Evolutionary conservation across 2,113 vertebrate species (phyloP), one percentile per base, ranked within the genome.

Genomic region (Apeltes quadracus): DNA sequence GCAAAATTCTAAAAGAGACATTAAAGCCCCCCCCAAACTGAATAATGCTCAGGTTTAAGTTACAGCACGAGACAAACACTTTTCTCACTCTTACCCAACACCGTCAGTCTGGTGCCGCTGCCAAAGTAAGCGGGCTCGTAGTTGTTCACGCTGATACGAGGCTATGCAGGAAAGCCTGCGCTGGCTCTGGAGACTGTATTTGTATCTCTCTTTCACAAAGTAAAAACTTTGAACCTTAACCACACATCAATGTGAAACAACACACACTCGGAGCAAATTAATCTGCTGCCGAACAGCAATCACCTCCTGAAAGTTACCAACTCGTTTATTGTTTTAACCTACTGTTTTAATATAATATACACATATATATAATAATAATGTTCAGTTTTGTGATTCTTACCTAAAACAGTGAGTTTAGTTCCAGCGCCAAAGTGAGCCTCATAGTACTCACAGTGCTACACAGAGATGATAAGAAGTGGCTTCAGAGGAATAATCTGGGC

Each of bases 331-430:
- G 0, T 46, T n/a, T 6, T 6, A 13, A 25, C 8, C 10, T 14
- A 6, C 2, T n/a, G 15, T n/a, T 48, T 0, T 23, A 23, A 51
- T 51, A 13, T 13, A n/a, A n/a, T n/a, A n/a, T n/a, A n/a, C n/a
- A 36, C 6, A 29, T 7, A 34, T 34, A 34, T 1, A 34, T 34
- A 7, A 34, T 34, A 34, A 34, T 41, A 10, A 18, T 32, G 12
- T n/a, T 43, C 32, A 76, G 27, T 13, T 46, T 72, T 4, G 44
- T 46, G 44, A 46, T 78, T 56, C 83, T 83, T 87, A 90, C 84
- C 90, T 84, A 92, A 84, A 85, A 91, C 80, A 0, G 85, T 90
- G 77, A 92, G 86, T 89, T 91, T 93, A 16, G 90, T 92, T 63
- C 91, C 91, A 54, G 78, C 54, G 78, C 91, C 91, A 48, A 93